Evolutionary conservation across 2,113 vertebrate genomes (phyloP).

Genomic region (Semnornis frantzii): DNA sequence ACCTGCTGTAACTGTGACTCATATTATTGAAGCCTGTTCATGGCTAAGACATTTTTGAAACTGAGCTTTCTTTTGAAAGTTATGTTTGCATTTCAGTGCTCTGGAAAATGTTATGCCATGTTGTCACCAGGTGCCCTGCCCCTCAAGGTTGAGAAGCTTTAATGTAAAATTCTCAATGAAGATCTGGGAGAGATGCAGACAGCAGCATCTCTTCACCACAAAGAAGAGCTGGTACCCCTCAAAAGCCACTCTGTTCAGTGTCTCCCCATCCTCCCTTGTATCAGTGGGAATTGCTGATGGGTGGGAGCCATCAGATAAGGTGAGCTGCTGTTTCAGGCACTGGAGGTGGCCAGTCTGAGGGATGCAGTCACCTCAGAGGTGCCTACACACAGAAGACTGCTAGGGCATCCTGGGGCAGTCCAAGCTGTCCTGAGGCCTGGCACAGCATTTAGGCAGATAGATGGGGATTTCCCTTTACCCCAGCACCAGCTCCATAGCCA

Average conservation of each 20-base stretch:
- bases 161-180: not conserved
- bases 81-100: not conserved
- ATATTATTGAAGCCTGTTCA: not conserved
- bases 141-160: not conserved
- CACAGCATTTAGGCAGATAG: not conserved
- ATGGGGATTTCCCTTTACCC: not conserved
- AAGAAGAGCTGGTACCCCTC: not conserved
- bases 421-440: not conserved
- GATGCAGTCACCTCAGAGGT: not conserved
- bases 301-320: not conserved
- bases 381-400: not conserved
- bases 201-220: not conserved
- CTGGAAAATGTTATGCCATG: not conserved
- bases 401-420: not conserved
- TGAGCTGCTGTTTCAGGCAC: not conserved
- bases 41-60: not conserved
- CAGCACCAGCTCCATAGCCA: not conserved
- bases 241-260: not conserved
- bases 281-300: not conserved
- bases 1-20: not conserved
- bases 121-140: not conserved
- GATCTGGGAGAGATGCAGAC: not conserved
- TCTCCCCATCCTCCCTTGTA: not conserved
- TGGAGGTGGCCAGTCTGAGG: not conserved
- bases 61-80: not conserved